Conservation (phyloP, 1,140 invertebrate species). For the Cepaea nemoralis region DNA sequence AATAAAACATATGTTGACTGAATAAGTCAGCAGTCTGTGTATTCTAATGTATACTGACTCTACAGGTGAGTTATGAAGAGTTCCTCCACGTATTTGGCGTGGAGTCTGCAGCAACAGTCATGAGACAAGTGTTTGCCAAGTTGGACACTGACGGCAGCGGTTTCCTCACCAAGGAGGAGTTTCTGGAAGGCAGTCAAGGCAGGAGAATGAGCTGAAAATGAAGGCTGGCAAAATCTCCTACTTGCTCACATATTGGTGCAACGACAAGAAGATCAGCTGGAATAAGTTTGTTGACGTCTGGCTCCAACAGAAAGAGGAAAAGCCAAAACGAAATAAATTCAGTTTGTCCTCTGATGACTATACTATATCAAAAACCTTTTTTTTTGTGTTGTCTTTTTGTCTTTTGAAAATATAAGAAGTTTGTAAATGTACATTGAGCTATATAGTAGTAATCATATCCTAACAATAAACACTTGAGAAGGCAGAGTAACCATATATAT, state of each 20-base stretch:
- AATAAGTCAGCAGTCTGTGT: too few relatives aligned
- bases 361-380: too few relatives aligned
- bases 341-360: too few relatives aligned
- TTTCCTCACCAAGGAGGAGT: slow-evolving; percentile 57
- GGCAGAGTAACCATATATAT: too few relatives aligned
- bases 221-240: slow-evolving; percentile 56
- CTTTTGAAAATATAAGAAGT: too few relatives aligned
- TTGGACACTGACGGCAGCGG: slow-evolving; percentile 63
- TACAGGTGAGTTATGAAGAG: slow-evolving; percentile 60
- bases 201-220: slow-evolving; percentile 56
- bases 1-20: too few relatives aligned
- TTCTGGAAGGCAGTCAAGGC: slow-evolving; percentile 57
- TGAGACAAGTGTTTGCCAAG: slow-evolving; percentile 55
- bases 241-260: slow-evolving; percentile 54
- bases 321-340: too few relatives aligned
- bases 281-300: slow-evolving; percentile 56
- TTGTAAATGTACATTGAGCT: too few relatives aligned
- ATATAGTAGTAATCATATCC: too few relatives aligned
- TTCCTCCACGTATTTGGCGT: slow-evolving; percentile 56
- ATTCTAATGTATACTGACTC: too few relatives aligned
- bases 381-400: too few relatives aligned
- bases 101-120: slow-evolving; percentile 46
- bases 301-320: slow-evolving; percentile 65
- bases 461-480: too few relatives aligned
- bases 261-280: slow-evolving; percentile 59